These are phyloP conservation scores for Diachasmimorpha longicaudata DNA, from an alignment of 1,140 invertebrate genomes.

Conservation along the genomic window DNA sequence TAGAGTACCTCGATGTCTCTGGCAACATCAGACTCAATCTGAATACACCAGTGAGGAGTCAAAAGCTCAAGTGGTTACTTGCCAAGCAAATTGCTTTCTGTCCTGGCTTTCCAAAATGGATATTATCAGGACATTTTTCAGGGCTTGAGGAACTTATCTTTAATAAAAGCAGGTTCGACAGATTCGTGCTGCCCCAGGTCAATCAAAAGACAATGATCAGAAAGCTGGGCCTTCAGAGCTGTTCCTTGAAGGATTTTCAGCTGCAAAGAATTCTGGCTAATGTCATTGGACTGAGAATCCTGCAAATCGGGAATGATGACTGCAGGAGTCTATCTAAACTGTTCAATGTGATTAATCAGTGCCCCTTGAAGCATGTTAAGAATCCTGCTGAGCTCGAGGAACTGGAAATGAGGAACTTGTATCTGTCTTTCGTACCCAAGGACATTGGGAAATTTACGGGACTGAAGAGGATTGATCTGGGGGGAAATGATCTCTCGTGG, in stretches of 20 bases:
- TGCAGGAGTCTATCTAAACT: constrained; percentile 7
- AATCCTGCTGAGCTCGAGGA: constrained; percentile 23
- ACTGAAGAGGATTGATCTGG: too few species aligned
- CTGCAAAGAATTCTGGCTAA: constrained; percentile 31
- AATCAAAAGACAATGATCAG: constrained; percentile 24
- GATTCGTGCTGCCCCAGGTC: constrained; percentile 18
- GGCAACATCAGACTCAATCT: constrained; percentile 23
- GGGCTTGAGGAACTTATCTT: constrained; percentile 33
- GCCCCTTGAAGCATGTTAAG: constrained; percentile 33
- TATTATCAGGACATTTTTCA: constrained; percentile 33
- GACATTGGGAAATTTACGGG: constrained; percentile 29
- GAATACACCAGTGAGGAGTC: constrained; percentile 30
- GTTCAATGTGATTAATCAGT: background rate
- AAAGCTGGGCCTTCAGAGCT: constrained; percentile 35
- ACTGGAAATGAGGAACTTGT: constrained; percentile 25
- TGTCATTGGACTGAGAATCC: constrained; percentile 24
- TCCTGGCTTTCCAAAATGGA: constrained; percentile 41
- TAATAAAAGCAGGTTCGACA: constrained; percentile 35
- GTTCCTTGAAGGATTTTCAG: constrained; percentile 24
- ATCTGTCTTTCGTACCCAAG: constrained; percentile 24
- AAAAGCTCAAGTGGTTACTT: constrained; percentile 34
- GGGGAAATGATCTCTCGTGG: too few species aligned
- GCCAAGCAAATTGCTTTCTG: constrained; percentile 21
- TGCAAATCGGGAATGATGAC: constrained; percentile 43
- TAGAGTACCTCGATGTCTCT: background rate